phyloP scores from a whole-genome alignment of 2,888 invertebrate genomes.

The Cataglyphis livida region DNA sequence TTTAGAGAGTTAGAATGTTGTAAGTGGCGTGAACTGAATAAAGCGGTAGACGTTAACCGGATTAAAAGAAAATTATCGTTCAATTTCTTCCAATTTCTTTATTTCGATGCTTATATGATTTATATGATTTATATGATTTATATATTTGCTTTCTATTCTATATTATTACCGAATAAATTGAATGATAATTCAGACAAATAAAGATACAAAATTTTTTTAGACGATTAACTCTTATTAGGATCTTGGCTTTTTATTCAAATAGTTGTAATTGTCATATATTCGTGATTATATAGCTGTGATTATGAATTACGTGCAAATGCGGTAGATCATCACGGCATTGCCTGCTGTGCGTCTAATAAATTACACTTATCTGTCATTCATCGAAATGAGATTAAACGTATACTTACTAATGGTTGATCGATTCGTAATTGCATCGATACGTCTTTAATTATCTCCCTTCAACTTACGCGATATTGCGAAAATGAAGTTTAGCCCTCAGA shows the following conservation, averaged over 20 bases:
- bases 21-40: slow-evolving; percentile 63
- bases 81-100: slow-evolving; percentile 44
- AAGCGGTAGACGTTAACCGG: slow-evolving; percentile 58
- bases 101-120: neutral
- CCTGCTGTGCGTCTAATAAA: slow-evolving; percentile 13
- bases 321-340: neutral
- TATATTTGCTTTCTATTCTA: neutral
- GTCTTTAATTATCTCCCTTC: slow-evolving; percentile 42
- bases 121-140: neutral
- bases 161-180: neutral
- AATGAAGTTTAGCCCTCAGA: slow-evolving; percentile 20
- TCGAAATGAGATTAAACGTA: slow-evolving; percentile 36
- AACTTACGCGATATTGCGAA: slow-evolving; percentile 31
- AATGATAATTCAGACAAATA: neutral
- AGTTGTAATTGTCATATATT: neutral
- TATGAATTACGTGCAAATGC: neutral
- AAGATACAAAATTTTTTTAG: neutral
- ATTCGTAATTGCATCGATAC: slow-evolving; percentile 22
- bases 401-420: slow-evolving; percentile 21
- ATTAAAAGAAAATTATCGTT: slow-evolving; percentile 52
- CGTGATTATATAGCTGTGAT: slow-evolving; percentile 26
- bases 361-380: slow-evolving; percentile 13
- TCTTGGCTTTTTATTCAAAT: neutral
- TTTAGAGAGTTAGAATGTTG: slow-evolving; percentile 76
- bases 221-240: neutral